Conservation (phyloP, 2,797 vertebrate species). For the Gobionotothen gibberifrons region DNA sequence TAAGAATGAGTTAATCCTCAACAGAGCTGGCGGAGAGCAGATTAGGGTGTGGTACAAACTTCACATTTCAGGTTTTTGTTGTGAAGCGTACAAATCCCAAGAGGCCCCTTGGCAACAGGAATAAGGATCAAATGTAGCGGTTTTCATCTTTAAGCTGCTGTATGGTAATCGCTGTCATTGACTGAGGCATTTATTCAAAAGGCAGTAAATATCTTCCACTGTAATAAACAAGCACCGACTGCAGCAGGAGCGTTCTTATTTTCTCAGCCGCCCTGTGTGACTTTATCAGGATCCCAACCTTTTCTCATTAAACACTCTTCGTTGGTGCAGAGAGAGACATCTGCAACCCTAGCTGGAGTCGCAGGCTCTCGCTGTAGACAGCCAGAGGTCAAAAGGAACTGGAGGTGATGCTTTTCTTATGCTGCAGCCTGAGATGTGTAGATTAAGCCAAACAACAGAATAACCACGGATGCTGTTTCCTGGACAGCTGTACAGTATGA, state of each 20-base stretch:
- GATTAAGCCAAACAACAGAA: constrained; percentile 7
- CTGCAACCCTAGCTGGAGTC: constrained; percentile 69
- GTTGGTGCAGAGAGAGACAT: constrained; percentile 56
- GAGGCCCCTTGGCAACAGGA: constrained; percentile 18
- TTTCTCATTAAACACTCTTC: constrained; percentile 68
- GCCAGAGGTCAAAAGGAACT: constrained; percentile 62
- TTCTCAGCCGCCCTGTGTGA: constrained; percentile 33
- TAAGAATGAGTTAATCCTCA: constrained; percentile 13
- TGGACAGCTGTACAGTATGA: background rate
- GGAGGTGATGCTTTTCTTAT: constrained; percentile 33
- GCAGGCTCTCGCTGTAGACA: constrained; percentile 36
- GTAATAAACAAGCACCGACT: constrained; percentile 44
- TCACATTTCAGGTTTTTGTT: constrained; percentile 35
- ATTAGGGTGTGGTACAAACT: constrained; percentile 37
- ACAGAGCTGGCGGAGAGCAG: constrained; percentile 14
- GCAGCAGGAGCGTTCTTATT: constrained; percentile 29
- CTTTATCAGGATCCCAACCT: constrained; percentile 59
- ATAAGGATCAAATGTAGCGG: constrained; percentile 35
- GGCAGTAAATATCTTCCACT: constrained; percentile 48
- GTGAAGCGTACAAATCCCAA: constrained; percentile 34
- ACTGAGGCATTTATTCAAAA: constrained; percentile 44
- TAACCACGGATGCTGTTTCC: background rate
- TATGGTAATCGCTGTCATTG: constrained; percentile 50
- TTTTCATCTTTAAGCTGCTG: constrained; percentile 33
- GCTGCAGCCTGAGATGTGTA: constrained; percentile 7